These are phyloP conservation scores for Bombus picipes DNA, from an alignment of 1,140 invertebrate species.

Conservation along the genomic window DNA sequence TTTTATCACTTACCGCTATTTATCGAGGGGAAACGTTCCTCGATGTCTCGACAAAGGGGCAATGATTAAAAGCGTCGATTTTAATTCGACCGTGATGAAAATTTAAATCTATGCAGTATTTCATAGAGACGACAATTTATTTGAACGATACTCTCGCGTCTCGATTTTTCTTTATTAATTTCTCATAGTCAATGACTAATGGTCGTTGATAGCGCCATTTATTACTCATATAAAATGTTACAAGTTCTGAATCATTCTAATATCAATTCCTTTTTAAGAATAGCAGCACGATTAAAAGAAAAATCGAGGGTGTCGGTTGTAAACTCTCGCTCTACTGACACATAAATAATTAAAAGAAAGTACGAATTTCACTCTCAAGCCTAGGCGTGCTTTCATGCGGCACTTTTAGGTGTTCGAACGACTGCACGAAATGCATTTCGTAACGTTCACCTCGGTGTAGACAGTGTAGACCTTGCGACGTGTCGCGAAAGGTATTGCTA, in stretches of 20 bases:
- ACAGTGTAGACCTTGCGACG: not conserved
- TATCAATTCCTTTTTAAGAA: not conserved
- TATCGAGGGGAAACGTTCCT: too few relatives aligned
- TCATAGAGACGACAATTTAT: too few relatives aligned
- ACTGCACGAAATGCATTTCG: conserved; percentile 28
- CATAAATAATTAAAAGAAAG: conserved; percentile 25
- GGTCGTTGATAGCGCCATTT: not conserved
- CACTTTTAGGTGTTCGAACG: conserved; percentile 30
- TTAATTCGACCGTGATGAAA: too few relatives aligned
- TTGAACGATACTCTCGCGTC: not conserved
- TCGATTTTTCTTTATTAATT: not conserved
- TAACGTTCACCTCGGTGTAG: not conserved
- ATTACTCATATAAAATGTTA: not conserved
- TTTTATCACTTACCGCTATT: too few relatives aligned
- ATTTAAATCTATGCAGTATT: too few relatives aligned
- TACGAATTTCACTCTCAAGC: conserved; percentile 19
- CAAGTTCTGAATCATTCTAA: not conserved
- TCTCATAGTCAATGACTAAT: not conserved
- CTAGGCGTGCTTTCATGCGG: conserved; percentile 17
- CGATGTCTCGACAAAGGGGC: too few relatives aligned
- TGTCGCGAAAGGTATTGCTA: not conserved
- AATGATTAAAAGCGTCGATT: too few relatives aligned
- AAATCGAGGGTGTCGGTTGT: not conserved
- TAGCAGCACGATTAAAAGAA: not conserved
- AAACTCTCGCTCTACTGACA: not conserved